Percentiles rank a stretch among this genome's conserved stretches.
Conservation (phyloP, 2,797 vertebrate species). For the Mallotus villosus region DNA sequence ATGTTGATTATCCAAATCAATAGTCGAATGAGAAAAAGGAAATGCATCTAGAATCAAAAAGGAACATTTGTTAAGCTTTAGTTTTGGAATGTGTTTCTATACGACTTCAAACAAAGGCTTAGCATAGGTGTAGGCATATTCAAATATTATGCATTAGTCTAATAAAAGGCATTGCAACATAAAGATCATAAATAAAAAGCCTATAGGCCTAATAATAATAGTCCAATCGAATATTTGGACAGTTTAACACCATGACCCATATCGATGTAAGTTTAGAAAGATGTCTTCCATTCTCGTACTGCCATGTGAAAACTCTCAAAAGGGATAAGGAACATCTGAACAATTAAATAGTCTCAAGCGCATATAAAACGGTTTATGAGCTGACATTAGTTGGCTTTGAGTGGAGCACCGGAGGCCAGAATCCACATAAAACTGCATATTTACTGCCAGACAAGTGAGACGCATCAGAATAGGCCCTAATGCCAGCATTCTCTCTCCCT, state of each 20-base stretch:
- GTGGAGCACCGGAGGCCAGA: constrained; percentile 67
- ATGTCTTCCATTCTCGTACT: neutral
- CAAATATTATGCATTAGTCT: neutral
- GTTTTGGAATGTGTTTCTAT: neutral
- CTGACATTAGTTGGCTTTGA: constrained; percentile 55
- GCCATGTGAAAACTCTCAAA: constrained; percentile 40
- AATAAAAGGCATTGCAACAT: neutral
- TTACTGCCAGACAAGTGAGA: constrained; percentile 65
- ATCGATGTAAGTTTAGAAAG: neutral
- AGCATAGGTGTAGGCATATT: too few relatives aligned
- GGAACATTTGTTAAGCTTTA: neutral
- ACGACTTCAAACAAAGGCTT: too few relatives aligned
- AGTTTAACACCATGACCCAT: neutral
- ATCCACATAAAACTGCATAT: constrained; percentile 66
- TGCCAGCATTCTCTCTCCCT: constrained; percentile 64
- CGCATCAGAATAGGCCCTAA: constrained; percentile 76
- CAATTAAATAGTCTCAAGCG: constrained; percentile 71
- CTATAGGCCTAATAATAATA: neutral
- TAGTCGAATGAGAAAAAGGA: constrained; percentile 78
- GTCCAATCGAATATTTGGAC: neutral
- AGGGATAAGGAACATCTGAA: constrained; percentile 68
- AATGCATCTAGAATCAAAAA: neutral
- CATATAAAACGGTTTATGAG: constrained; percentile 72
- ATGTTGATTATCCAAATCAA: constrained; percentile 90
- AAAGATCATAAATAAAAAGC: neutral